Conservation (phyloP, 2,113 vertebrate species). For the Laticauda colubrina region DNA sequence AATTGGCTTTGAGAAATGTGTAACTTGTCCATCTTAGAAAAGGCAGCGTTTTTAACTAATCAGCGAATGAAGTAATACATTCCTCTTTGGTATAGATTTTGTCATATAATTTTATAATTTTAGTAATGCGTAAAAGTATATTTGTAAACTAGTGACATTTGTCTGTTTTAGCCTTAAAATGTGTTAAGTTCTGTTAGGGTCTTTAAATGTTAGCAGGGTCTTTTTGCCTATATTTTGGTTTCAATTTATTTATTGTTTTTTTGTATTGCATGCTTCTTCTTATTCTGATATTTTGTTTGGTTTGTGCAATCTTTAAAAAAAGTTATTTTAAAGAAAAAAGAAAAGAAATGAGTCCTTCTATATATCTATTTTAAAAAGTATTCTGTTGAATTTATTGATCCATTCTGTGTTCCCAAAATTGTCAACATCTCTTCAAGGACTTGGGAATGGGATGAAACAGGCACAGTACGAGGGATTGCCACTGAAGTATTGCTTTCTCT, state of each 20-base stretch:
- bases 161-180: neutral
- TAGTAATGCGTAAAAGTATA: neutral
- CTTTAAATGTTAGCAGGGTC: neutral
- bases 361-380: neutral
- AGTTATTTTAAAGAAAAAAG: neutral
- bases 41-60: neutral
- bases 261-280: neutral
- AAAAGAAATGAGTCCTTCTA: neutral
- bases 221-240: neutral
- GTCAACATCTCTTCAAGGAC: neutral
- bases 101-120: neutral
- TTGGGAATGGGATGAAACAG: neutral
- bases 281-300: neutral
- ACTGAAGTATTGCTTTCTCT: neutral
- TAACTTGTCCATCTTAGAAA: neutral
- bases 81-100: neutral
- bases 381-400: neutral
- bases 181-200: neutral
- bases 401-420: neutral
- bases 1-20: neutral
- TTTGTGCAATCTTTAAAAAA: neutral
- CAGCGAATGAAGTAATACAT: neutral
- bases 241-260: neutral
- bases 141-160: neutral
- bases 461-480: neutral